Base-by-base conservation (phyloP, 2,888 invertebrate species). In the Phorcus lineatus region DNA sequence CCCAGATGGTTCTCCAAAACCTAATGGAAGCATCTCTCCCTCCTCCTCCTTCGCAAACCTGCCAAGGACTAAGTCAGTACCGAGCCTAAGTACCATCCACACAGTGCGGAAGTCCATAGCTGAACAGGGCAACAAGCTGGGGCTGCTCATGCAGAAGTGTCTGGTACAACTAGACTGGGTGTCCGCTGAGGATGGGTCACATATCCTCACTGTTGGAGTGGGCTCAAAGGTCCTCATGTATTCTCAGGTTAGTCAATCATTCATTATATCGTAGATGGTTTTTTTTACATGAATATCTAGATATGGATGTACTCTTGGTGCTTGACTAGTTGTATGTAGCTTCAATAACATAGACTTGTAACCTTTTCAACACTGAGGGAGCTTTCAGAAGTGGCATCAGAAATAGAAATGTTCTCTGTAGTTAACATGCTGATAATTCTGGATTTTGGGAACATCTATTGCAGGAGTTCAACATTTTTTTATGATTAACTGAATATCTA, bases 131-230 rank as follows among this genome's bases (percentile, higher is more conserved):
- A 87, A 87, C 80, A 87, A 88, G 81, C 80, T 86, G 6, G 90
- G 90, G 16, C 84, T 91, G 9, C 83, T 92, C 52, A 83, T 86
- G 24, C 91, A 90, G 85, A 91, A 91, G 83, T 91, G 91, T 55
- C 94, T 98, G 36, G 98, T 99, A 0, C 98, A 98, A 91, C 94
- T 99, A 55, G 99, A 99, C 94, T 99, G 99, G 99, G 99, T 99
- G 16, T 98, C 99, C 0, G 98, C 99, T 88, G 99, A 99, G 93
- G 99, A 99, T 92, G 99, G 99, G 0, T 97, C 98, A 0, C 99
- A 99, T 92, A 97, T 99, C 88, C 94, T 99, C 55, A 99, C 99
- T 0, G 98, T 99, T 0, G 98, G 97, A 0, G 97, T 99, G 54
- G 98, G 92, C 16, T 89, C 92, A 40, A 92, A 94, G 91, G 96